Evolutionary conservation across 1,140 invertebrate species (phyloP).

Genomic region (Drosophila lini): DNA sequence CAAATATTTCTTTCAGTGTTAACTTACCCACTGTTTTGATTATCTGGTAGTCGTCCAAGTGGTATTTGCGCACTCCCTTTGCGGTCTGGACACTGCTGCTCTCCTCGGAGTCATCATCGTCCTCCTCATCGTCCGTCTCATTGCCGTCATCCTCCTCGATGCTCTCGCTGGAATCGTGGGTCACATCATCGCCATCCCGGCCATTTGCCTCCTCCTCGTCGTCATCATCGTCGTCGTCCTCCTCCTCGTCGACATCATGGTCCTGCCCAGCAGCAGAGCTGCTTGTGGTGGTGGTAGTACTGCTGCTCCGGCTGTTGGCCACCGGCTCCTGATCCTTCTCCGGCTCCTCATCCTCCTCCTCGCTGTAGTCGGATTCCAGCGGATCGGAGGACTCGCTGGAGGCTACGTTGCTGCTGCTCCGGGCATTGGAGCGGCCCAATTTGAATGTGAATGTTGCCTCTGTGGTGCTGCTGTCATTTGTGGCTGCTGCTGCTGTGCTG

Average conservation of each 20-base stretch:
- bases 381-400: constrained; percentile 83
- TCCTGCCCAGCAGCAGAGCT: constrained; percentile 35
- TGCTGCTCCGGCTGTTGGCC: constrained; percentile 48
- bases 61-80: constrained; percentile 89
- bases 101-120: constrained; percentile 72
- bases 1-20: not conserved
- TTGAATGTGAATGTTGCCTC: constrained; percentile 79
- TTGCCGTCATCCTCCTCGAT: constrained; percentile 77
- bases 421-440: constrained; percentile 54
- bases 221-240: constrained; percentile 51
- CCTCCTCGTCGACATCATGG: constrained; percentile 53
- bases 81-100: constrained; percentile 86
- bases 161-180: constrained; percentile 70
- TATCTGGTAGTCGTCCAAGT: constrained; percentile 91
- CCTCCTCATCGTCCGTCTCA: constrained; percentile 59
- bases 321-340: constrained; percentile 31
- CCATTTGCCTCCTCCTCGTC: constrained; percentile 54
- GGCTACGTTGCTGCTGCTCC: constrained; percentile 53
- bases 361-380: constrained; percentile 78
- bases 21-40: constrained; percentile 92
- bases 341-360: constrained; percentile 62
- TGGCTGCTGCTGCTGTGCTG: constrained; percentile 50
- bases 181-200: constrained; percentile 61
- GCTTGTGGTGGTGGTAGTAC: constrained; percentile 51
- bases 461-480: constrained; percentile 65